Percentiles rank a stretch among this genome's conserved stretches.
These are phyloP conservation scores for Trachops cirrhosus DNA, from an alignment of 2,797 vertebrate species.

Conservation along the genomic window DNA sequence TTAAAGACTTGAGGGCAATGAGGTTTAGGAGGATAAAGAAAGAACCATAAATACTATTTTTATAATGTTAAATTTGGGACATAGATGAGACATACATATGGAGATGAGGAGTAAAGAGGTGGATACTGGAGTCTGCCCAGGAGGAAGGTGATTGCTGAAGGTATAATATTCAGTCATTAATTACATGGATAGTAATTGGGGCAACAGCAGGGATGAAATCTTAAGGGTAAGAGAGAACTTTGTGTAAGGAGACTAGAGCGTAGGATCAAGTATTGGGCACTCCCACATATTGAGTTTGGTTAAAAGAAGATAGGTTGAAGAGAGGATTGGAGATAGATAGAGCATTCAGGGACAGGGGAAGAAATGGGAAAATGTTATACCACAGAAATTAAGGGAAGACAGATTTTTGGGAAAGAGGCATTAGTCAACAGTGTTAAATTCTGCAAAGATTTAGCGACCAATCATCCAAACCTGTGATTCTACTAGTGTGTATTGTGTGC, in stretches of 20 bases:
- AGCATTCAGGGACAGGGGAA: not conserved
- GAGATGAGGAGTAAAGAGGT: not conserved
- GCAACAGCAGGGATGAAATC: not conserved
- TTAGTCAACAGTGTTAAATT: not conserved
- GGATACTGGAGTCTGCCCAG: not conserved
- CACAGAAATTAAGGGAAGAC: not conserved
- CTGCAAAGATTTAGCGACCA: not conserved
- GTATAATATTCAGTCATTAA: not conserved
- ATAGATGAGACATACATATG: not conserved
- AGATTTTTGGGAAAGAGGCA: not conserved
- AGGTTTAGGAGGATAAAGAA: not conserved
- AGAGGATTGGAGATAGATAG: not conserved
- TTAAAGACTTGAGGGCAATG: not conserved
- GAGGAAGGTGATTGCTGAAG: not conserved
- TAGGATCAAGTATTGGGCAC: not conserved
- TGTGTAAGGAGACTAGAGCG: not conserved
- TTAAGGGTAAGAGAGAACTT: not conserved
- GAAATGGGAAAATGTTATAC: not conserved
- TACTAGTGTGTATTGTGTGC: not conserved
- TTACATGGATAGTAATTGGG: not conserved
- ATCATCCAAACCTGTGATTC: not conserved
- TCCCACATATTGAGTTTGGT: not conserved
- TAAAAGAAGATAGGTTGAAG: not conserved
- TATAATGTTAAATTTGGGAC: not conserved
- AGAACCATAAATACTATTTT: not conserved